Conservation (phyloP, 2,113 vertebrate species). For the Pelobates fuscus region DNA sequence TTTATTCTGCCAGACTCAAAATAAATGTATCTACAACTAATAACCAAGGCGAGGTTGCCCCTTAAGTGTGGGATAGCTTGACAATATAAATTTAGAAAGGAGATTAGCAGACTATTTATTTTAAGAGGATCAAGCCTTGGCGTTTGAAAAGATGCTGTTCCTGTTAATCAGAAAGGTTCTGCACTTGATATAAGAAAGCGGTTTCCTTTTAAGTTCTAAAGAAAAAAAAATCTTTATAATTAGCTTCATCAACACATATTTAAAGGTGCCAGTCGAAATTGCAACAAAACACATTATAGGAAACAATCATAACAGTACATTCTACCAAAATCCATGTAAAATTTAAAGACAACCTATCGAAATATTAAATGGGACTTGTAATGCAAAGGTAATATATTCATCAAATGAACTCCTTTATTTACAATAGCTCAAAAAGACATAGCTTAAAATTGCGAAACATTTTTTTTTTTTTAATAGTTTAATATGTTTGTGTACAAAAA, state of each 20-base stretch:
- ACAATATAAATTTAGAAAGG: constrained; percentile 40
- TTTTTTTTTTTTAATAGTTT: no score
- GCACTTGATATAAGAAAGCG: constrained; percentile 20
- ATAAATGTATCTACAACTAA: constrained; percentile 48
- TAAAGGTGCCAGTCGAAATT: no score
- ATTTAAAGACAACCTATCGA: no score
- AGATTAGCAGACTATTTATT: constrained; percentile 51
- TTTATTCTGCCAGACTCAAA: constrained; percentile 21
- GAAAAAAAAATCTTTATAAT: constrained; percentile 18
- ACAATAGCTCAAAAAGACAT: no score
- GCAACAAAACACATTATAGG: no score
- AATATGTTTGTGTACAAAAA: no score
- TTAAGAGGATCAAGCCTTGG: constrained; percentile 9
- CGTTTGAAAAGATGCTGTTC: constrained; percentile 1
- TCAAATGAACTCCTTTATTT: no score
- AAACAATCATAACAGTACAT: no score
- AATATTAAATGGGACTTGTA: no score
- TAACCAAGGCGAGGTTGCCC: constrained; percentile 29
- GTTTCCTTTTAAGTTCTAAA: constrained; percentile 13
- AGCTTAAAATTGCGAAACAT: no score
- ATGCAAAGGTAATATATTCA: no score
- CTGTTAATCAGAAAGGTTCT: constrained; percentile 17
- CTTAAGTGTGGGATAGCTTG: constrained; percentile 9
- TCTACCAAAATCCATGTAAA: no score
- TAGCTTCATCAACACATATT: background rate